Percentiles rank a stretch among this genome's conserved stretches.
Evolutionary conservation across 2,113 vertebrate species (phyloP).

Genomic region (Macquaria australasica): DNA sequence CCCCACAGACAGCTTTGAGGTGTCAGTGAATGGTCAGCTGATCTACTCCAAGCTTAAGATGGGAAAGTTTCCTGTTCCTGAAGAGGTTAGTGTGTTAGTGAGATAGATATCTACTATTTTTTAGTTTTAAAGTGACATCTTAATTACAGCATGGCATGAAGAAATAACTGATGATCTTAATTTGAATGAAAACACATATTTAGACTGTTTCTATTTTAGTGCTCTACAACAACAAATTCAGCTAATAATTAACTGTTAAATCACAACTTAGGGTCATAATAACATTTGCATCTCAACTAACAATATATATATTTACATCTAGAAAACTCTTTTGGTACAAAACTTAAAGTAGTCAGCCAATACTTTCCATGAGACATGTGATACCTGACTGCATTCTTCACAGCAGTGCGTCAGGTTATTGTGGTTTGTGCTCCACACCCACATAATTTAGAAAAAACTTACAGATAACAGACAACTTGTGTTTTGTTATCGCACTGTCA

Average conservation of each 20-base stretch:
- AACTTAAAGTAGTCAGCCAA: background rate
- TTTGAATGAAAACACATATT: background rate
- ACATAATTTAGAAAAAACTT: background rate
- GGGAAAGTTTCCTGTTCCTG: constrained; percentile 46
- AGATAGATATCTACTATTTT: background rate
- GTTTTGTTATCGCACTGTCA: background rate
- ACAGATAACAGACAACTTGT: background rate
- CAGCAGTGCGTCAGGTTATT: background rate
- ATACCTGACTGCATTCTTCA: background rate
- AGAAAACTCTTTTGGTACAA: background rate
- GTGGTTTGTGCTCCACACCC: constrained; percentile 3
- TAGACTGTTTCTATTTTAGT: too few species aligned
- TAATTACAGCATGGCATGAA: background rate
- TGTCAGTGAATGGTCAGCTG: constrained; percentile 58
- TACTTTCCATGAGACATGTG: background rate
- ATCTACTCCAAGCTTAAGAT: constrained; percentile 73
- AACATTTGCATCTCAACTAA: background rate
- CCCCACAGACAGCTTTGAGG: constrained; percentile 78
- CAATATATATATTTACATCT: background rate
- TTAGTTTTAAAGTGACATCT: background rate
- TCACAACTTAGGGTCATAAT: background rate
- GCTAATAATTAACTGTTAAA: background rate
- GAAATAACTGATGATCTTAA: background rate
- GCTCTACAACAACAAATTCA: too few species aligned
- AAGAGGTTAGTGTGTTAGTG: constrained; percentile 18